Percentiles rank a stretch among this genome's conserved stretches.
Conservation (phyloP, 2,113 vertebrate genomes). For the Rhipidura dahli region DNA sequence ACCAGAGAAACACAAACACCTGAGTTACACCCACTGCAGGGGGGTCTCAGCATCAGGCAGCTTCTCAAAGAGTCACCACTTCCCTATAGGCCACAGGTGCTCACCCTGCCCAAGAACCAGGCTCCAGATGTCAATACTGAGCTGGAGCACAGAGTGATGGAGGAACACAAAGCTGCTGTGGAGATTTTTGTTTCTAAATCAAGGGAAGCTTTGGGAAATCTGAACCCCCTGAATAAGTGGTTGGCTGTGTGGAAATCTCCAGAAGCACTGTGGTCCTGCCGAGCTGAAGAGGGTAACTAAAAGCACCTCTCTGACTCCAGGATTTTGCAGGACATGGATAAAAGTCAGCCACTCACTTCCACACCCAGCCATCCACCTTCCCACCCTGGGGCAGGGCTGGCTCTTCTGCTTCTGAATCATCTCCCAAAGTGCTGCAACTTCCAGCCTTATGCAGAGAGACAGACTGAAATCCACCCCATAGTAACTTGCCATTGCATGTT, state of each 20-base stretch:
- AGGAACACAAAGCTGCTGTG: not conserved
- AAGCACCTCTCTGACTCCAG: not conserved
- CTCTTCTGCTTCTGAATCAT: conserved; percentile 19
- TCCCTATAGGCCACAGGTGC: not conserved
- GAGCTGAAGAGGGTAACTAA: not conserved
- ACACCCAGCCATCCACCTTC: not conserved
- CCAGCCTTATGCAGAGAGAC: not conserved
- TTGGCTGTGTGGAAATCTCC: not conserved
- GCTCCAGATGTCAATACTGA: not conserved
- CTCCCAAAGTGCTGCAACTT: not conserved
- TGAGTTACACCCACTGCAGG: not conserved
- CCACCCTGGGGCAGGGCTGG: not conserved
- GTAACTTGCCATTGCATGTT: not conserved
- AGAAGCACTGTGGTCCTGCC: not conserved
- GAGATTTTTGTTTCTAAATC: not conserved
- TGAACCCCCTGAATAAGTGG: not conserved
- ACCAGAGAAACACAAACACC: conserved; percentile 1
- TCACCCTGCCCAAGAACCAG: not conserved
- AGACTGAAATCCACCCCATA: not conserved
- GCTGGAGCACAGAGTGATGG: not conserved
- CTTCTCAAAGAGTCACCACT: not conserved
- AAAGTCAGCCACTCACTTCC: not conserved
- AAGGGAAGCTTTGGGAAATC: not conserved
- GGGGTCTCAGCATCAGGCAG: not conserved
- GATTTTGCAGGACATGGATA: not conserved